Evolutionary conservation across 2,797 vertebrate genomes (phyloP), one percentile per base, ranked within the genome.

Genomic region (Vipera latastei): DNA sequence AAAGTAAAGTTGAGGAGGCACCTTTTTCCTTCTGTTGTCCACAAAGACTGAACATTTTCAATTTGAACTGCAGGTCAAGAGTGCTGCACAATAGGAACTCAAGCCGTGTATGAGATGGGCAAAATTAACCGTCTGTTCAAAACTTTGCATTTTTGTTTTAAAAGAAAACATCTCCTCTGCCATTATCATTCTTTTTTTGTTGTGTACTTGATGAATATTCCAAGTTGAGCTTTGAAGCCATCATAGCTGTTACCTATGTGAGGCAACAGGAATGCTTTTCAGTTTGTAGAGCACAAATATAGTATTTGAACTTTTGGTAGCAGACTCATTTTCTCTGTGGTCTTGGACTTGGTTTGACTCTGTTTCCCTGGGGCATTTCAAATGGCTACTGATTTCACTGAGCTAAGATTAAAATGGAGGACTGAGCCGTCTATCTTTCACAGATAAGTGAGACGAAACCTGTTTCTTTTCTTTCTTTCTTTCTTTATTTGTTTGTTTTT

Each of bases 381-480:
- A 60, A 0, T 88, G 7, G 13, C 26, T 88, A 51, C 65, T 0
- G 9, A 57, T 73, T 63, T 20, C 0, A 0, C 18, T n/a, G 32
- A n/a, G 78, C 12, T n/a, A 92, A 83, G 0, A 0, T 53, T 26
- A 87, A 89, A 65, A 69, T 14, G n/a, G 56, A 60, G 69, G 44
- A 90, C 44, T 0, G 0, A n/a, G 2, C 87, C n/a, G 86, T 93
- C 2, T 59, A 94, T 89, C 2, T 55, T 92, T 93, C 69, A 73
- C 16, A 73, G 32, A 91, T 61, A 32, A 60, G 14, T 88, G 95
- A 90, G 94, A 86, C 55, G 53, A 94, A 94, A 91, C 61, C 26
- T 60, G 63, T 73, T 57, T 92, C 51, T 85, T 95, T n/a, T 65
- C 51, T 95, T 95, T n/a, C n/a, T n/a, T n/a, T n/a, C n/a, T n/a